These are phyloP conservation scores for Epizoanthus ramosus DNA, from an alignment of 92 coral and sea anemone genomes.

Conservation along the genomic window DNA sequence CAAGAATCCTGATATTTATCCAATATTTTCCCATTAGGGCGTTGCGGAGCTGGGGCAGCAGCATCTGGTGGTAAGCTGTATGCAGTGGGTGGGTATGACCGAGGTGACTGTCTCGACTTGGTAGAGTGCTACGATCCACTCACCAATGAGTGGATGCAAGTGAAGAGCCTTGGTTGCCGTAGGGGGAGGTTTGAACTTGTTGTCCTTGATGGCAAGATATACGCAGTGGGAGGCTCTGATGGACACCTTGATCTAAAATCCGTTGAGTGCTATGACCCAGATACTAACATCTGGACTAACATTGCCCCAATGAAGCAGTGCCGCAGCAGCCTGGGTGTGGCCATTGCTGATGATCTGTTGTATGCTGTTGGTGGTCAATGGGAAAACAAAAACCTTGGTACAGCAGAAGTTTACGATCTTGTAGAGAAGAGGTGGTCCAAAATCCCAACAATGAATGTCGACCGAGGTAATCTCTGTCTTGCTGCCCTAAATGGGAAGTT, in stretches of 20 bases:
- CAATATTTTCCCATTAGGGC: conserved; percentile 64
- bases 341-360: conserved; percentile 59
- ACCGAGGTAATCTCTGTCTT: conserved; percentile 86
- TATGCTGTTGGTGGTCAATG: conserved; percentile 92
- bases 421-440: conserved; percentile 67
- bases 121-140: conserved; percentile 88
- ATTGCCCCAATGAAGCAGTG: conserved; percentile 79
- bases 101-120: conserved; percentile 88
- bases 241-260: conserved; percentile 88
- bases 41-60: conserved; percentile 98
- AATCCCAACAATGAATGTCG: conserved; percentile 81
- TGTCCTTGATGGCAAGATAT: conserved; percentile 76
- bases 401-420: conserved; percentile 79
- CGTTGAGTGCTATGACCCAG: conserved; percentile 80
- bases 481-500: conserved; percentile 82
- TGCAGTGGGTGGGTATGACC: conserved; percentile 98
- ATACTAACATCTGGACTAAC: conserved; percentile 72
- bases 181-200: conserved; percentile 87
- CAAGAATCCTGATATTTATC: neutral
- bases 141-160: conserved; percentile 90
- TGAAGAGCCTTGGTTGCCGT: conserved; percentile 65
- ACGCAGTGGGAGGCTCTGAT: conserved; percentile 94
- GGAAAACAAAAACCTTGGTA: conserved; percentile 79
- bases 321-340: conserved; percentile 93
- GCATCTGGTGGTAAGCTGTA: conserved; percentile 80